A percentile compares a stretch with the other conserved stretches of the same genome.
Evolutionary conservation across 2,888 invertebrate genomes (phyloP).

Genomic region (Syrphus vitripennis): DNA sequence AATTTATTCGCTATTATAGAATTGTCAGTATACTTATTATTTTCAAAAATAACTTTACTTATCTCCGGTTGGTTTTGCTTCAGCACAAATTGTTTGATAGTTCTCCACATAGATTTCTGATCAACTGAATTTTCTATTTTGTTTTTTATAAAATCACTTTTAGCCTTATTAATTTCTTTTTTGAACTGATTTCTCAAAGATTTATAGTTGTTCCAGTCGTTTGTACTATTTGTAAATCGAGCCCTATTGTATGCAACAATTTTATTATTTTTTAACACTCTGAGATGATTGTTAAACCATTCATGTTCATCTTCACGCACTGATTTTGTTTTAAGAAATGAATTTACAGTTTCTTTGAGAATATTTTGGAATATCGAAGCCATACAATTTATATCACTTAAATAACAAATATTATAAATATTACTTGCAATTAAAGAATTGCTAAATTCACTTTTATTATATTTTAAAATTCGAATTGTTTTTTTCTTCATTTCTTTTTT

Average conservation of each 20-base stretch:
- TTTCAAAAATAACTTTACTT: neutral
- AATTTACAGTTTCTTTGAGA: neutral
- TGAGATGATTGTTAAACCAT: neutral
- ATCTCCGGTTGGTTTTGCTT: neutral
- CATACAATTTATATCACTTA: too few relatives aligned
- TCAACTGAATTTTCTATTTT: neutral
- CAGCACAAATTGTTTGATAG: neutral
- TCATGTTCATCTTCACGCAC: too few relatives aligned
- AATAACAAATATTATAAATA: neutral
- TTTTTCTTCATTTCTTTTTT: too few relatives aligned
- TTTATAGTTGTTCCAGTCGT: neutral
- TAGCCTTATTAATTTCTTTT: neutral
- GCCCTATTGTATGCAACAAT: neutral
- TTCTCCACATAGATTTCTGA: neutral
- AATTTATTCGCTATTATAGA: neutral
- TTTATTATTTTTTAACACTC: neutral
- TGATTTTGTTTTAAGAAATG: neutral
- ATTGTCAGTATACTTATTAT: neutral
- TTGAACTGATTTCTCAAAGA: neutral
- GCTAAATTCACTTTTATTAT: too few relatives aligned
- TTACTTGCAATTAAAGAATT: neutral
- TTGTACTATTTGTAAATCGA: neutral
- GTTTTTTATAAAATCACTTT: neutral
- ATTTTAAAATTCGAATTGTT: too few relatives aligned
- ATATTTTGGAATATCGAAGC: neutral